Conservation (phyloP, 2,888 invertebrate species). For the Bhutanitis thaidina region DNA sequence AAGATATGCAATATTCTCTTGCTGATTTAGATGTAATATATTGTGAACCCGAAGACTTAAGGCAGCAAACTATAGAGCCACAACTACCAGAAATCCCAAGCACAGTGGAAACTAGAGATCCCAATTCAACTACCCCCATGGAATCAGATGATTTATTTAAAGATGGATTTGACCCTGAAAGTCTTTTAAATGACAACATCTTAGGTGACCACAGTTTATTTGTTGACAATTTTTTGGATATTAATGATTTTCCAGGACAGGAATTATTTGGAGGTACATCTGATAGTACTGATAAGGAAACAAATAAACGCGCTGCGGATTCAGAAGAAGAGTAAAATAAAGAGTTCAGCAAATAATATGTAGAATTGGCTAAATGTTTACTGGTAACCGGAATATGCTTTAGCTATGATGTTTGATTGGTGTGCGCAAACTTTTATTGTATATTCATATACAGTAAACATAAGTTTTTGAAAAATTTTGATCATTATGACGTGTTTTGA, state of each 20-base stretch:
- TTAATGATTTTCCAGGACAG: background rate
- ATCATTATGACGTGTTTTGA: too few species aligned
- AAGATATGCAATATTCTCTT: conserved; percentile 48
- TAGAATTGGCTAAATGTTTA: background rate
- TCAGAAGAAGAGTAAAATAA: conserved; percentile 4
- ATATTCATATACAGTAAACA: too few species aligned
- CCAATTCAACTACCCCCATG: conserved; percentile 7
- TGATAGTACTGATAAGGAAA: conserved; percentile 4
- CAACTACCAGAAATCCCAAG: conserved; percentile 7
- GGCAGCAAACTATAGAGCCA: conserved; percentile 20
- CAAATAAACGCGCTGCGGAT: background rate
- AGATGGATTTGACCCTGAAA: conserved; percentile 11
- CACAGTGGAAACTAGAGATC: background rate
- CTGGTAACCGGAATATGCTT: too few species aligned
- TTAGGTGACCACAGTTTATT: conserved; percentile 13
- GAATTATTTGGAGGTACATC: conserved; percentile 1
- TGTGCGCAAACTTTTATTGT: too few species aligned
- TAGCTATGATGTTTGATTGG: too few species aligned
- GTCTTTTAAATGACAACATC: conserved; percentile 9
- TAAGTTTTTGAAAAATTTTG: too few species aligned
- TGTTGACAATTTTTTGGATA: conserved; percentile 1
- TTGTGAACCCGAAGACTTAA: conserved; percentile 38
- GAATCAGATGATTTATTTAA: conserved; percentile 15
- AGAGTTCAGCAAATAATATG: background rate
- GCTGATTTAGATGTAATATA: conserved; percentile 55